Evolutionary conservation across 2,113 vertebrate genomes (phyloP), one percentile per base, ranked within the genome.

Genomic region (Colaptes auratus): DNA sequence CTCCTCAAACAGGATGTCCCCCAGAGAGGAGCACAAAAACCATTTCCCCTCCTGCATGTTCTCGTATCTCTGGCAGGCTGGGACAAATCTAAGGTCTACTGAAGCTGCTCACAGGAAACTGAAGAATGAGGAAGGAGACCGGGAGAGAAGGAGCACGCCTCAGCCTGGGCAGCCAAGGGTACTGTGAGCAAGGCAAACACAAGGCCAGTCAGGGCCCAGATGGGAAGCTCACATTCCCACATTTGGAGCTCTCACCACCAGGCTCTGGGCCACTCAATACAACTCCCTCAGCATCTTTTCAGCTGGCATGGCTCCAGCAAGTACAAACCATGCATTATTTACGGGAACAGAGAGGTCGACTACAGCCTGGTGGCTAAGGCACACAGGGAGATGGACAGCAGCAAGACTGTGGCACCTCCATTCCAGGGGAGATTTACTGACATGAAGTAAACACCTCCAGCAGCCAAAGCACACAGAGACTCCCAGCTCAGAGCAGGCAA

Each of bases 121-220:
- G 73, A 82, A 39, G 66, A 21, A 20, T 36, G 2, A 33, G 13
- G 55, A 53, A 71, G n/a, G 27, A 90, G 33, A 2, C 17, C 19
- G 9, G 6, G 33, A 72, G 33, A 85, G 8, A 39, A 50, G 0
- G 3, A 61, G 25, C 0, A 0, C 36, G 31, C 3, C 46, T 70
- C 5, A 6, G 35, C 50, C 39, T 30, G 36, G 50, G 10, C 23
- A 79, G n/a, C 31, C 75, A 39, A 55, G 50, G 58, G 14, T 71
- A 27, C 17, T 1, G 0, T 7, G 10, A 59, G 16, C 31, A 31
- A 55, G n/a, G 39, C 35, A 33, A 21, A 52, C 21, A 71, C 27
- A 13, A 61, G 44, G 63, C 84, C 30, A 2, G 8, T 20, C 2
- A 6, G 71, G 77, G 14, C 46, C 63, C 31, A 5, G 24, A 30